Evolutionary conservation across 2,888 invertebrate species (phyloP).

Genomic region (Aleiodes testaceus): DNA sequence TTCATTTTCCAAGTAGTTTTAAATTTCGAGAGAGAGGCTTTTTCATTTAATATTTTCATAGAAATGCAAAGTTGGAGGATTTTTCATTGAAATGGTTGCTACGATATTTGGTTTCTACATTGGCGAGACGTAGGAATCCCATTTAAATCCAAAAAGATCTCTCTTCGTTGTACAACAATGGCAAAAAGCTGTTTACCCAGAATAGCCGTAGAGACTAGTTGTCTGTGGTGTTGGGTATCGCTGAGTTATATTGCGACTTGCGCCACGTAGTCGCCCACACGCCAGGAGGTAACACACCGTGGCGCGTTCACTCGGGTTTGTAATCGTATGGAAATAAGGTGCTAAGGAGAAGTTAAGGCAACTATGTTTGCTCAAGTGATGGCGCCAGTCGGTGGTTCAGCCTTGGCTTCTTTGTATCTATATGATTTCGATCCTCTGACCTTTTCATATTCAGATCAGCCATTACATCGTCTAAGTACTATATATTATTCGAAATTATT

Average conservation of each 20-base stretch:
- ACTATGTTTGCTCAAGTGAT: constrained; percentile 58
- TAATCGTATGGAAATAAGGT: constrained; percentile 67
- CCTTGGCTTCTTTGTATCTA: constrained; percentile 34
- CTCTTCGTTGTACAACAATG: background rate
- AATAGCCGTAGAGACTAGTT: constrained; percentile 19
- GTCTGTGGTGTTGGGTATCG: constrained; percentile 29
- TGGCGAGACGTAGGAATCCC: constrained; percentile 18
- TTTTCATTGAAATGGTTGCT: constrained; percentile 26
- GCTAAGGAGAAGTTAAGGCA: constrained; percentile 62
- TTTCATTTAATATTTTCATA: background rate
- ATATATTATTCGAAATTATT: no score
- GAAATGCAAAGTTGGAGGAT: constrained; percentile 28
- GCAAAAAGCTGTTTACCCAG: background rate
- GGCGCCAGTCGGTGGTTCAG: constrained; percentile 56
- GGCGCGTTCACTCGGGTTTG: constrained; percentile 56
- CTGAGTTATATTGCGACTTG: constrained; percentile 54
- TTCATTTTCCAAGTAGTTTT: constrained; percentile 7
- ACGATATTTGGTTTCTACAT: constrained; percentile 34
- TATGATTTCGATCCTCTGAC: no score
- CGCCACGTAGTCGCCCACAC: constrained; percentile 54
- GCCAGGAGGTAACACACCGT: constrained; percentile 48
- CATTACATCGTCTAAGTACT: no score
- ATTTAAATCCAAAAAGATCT: constrained; percentile 32
- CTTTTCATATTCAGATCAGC: no score
- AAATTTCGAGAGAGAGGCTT: constrained; percentile 2